These are phyloP conservation scores for Geococcyx californianus DNA, from an alignment of 2,113 vertebrate genomes.

Conservation along the genomic window DNA sequence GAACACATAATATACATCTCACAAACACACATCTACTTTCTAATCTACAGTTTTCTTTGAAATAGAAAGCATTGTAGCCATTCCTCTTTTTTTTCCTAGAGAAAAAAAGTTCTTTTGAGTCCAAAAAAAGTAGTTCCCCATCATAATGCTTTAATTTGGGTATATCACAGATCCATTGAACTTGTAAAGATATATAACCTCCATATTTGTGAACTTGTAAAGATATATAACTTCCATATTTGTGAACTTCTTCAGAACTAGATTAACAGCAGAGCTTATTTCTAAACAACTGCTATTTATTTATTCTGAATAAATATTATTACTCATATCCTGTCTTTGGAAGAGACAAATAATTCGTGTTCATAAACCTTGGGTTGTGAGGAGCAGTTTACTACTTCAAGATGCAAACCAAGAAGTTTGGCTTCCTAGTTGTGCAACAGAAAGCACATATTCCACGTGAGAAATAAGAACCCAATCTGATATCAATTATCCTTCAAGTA, in stretches of 20 bases:
- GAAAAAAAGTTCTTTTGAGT: not conserved
- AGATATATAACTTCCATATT: not conserved
- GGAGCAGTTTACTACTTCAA: constrained; percentile 18
- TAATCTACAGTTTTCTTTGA: not conserved
- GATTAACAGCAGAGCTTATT: not conserved
- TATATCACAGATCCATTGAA: not conserved
- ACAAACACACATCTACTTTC: not conserved
- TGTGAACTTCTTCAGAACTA: not conserved
- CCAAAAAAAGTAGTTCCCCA: not conserved
- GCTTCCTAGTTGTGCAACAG: not conserved
- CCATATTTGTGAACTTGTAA: not conserved
- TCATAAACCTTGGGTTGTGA: not conserved
- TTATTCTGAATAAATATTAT: not conserved
- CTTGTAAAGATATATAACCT: no score
- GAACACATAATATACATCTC: not conserved
- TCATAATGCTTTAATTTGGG: not conserved
- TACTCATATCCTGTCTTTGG: not conserved
- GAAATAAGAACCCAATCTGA: not conserved
- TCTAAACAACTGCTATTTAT: constrained; percentile 28
- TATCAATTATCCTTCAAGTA: not conserved
- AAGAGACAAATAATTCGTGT: not conserved
- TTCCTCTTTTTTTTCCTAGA: not conserved
- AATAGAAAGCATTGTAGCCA: not conserved
- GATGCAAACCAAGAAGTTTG: not conserved
- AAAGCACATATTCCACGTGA: not conserved